These are phyloP conservation scores for Taphrorychus bicolor DNA, from an alignment of 2,888 invertebrate species.

Conservation along the genomic window DNA sequence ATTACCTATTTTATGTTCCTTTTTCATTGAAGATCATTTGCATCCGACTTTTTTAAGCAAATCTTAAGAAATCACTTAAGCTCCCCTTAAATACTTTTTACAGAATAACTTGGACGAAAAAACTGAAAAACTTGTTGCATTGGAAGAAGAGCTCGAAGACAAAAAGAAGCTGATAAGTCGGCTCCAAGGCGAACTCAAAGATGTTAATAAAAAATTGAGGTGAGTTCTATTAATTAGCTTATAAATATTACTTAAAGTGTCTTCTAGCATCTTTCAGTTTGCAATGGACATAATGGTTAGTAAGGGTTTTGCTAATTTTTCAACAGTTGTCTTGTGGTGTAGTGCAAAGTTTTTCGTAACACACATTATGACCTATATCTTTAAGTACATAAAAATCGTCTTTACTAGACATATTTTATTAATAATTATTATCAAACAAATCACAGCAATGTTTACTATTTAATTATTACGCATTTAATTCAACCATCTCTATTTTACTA, in stretches of 20 bases:
- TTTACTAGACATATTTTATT: background rate
- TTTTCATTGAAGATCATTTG: too few relatives aligned
- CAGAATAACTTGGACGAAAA: slow-evolving; percentile 65
- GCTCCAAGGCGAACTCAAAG: slow-evolving; percentile 65
- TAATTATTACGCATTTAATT: background rate
- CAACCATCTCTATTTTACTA: slow-evolving; percentile 42
- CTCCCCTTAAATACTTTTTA: too few relatives aligned
- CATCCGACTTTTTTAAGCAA: too few relatives aligned
- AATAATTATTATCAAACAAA: background rate
- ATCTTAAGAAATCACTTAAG: too few relatives aligned
- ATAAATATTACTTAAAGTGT: background rate
- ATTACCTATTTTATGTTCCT: background rate
- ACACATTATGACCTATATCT: too few relatives aligned
- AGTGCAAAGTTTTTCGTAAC: too few relatives aligned
- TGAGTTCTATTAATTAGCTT: slow-evolving; percentile 49
- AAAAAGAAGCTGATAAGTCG: slow-evolving; percentile 65
- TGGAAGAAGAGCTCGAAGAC: slow-evolving; percentile 71
- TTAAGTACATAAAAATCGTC: too few relatives aligned
- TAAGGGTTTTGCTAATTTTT: too few relatives aligned
- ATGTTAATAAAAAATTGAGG: slow-evolving; percentile 66
- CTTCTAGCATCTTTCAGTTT: slow-evolving; percentile 46
- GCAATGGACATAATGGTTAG: slow-evolving; percentile 42
- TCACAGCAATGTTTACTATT: slow-evolving; percentile 1
- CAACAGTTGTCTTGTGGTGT: too few relatives aligned
- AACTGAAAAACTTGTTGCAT: slow-evolving; percentile 69